Evolutionary conservation across 2,888 invertebrate genomes (phyloP), one percentile per base, ranked within the genome.

Genomic region (Netelia fuscicornis): DNA sequence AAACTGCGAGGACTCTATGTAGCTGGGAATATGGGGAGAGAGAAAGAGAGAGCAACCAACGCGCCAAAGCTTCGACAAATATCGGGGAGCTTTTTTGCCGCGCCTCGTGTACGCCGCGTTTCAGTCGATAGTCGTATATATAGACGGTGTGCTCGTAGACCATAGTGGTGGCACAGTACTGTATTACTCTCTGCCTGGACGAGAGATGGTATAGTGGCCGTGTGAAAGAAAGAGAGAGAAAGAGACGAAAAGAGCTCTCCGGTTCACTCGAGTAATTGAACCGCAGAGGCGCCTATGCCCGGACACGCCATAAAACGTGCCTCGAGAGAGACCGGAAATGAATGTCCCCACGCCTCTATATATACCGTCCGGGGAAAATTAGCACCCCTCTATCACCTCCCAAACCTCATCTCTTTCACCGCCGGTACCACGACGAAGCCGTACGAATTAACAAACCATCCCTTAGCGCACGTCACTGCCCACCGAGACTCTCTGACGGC

Each of bases 1-100:
- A 88, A 88, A 87, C 89, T 87, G 88, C 90, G 90, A 89, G 87
- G 86, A 86, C 86, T 86, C 85, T 42, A 20, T 75, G 74, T 70
- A 82, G 58, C 25, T 44, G 6, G 56, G 56, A 62, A 74, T 80
- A 65, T 67, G 70, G 70, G 78, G 75, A 64, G 71, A 58, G 58
- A 48, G 8, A 48, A 13, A 11, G 48, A 48, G 48, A 48, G 48
- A 58, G 17, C 58, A 58, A 17, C 17, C 80, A 80, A 13, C 70
- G 67, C 62, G 71, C 80, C 68, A 81, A 84, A 86, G 86, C 75
- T 84, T 86, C 71, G 71, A 82, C 83, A 84, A 83, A 87, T 87
- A 86, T 81, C 84, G 75, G 81, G 56, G 23, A 70, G 44, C 60
- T 44, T 80, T 85, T 77, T 81, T 71, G 44, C 17, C 78, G 70